These are phyloP conservation scores for Pelecanus crispus DNA, from an alignment of 2,113 vertebrate species.

Conservation along the genomic window DNA sequence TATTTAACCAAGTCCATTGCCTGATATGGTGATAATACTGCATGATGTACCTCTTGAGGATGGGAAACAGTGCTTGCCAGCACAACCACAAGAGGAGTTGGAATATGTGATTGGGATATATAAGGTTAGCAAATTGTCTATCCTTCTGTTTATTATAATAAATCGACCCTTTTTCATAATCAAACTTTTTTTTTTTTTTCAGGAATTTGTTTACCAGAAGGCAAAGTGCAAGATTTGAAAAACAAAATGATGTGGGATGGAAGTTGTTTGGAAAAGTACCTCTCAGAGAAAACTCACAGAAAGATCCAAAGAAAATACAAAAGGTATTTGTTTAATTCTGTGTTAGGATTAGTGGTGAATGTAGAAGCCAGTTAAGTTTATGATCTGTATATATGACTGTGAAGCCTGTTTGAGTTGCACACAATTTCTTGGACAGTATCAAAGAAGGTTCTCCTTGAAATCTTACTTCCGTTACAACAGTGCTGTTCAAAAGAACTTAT, in stretches of 20 bases:
- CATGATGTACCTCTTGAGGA: background rate
- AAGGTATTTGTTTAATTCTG: slow-evolving; percentile 75
- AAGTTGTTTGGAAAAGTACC: slow-evolving; percentile 89
- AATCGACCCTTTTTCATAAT: background rate
- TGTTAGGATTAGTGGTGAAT: background rate
- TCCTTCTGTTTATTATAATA: background rate
- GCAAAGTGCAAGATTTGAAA: slow-evolving; percentile 76
- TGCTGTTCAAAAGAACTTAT: background rate
- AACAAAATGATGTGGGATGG: slow-evolving; percentile 83
- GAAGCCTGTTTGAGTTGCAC: background rate
- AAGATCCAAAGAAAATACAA: slow-evolving; percentile 76
- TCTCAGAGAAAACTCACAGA: slow-evolving; percentile 74
- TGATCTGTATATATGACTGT: background rate
- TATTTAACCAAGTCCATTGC: background rate
- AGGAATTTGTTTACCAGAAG: slow-evolving; percentile 89
- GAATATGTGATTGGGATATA: background rate
- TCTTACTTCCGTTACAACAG: background rate
- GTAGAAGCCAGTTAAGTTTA: background rate
- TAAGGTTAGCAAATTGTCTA: background rate
- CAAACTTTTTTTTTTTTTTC: background rate
- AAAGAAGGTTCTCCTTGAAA: background rate
- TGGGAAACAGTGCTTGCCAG: background rate
- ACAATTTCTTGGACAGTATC: background rate
- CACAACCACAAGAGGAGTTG: background rate
- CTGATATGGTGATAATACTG: background rate